A percentile compares a stretch with the other conserved stretches of the same genome.
Conservation (phyloP, 2,888 invertebrate species). For the Eucera pruinosa region DNA sequence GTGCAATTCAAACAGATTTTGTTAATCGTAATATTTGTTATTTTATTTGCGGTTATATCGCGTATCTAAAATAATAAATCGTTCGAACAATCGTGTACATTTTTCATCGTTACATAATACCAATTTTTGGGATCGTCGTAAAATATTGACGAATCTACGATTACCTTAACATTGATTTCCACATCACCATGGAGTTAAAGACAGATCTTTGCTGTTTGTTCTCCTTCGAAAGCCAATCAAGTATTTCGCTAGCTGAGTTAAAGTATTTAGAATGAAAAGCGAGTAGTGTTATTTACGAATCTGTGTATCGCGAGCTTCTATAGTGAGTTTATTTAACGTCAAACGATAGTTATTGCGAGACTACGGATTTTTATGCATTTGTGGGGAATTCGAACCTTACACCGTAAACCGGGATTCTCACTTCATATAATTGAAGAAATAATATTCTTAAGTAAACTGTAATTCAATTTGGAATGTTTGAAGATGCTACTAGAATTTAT, state of each 20-base stretch:
- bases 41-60: no score
- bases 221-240: neutral
- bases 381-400: no score
- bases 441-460: no score
- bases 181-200: conserved; percentile 48
- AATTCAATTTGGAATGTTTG: no score
- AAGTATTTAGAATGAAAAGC: neutral
- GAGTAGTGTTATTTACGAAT: neutral
- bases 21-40: no score
- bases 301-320: no score
- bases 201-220: conserved; percentile 3
- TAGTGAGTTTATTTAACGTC: no score
- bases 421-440: no score
- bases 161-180: conserved; percentile 40
- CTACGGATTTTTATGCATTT: no score
- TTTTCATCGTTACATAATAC: neutral
- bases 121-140: neutral
- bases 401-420: no score
- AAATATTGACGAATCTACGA: neutral
- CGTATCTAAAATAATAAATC: neutral
- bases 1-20: neutral
- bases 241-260: neutral
- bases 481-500: no score
- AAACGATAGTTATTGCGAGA: no score
- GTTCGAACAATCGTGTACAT: neutral